Conservation (phyloP, 2,888 invertebrate species). For the Tenthredo notha region DNA sequence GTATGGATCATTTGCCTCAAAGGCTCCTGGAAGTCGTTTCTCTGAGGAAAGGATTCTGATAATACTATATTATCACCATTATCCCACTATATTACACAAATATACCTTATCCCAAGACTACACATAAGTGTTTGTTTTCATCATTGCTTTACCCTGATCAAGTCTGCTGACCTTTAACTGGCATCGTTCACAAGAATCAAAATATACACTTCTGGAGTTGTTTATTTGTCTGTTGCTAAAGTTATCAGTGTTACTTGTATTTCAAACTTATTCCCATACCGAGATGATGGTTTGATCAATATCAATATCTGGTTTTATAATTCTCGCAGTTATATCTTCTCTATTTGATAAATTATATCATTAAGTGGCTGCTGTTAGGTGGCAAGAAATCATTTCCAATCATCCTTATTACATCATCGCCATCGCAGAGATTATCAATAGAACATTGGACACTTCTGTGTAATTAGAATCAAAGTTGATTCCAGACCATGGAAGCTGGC, state of each 20-base stretch:
- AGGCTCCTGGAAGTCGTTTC: too few relatives aligned
- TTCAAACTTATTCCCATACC: not conserved
- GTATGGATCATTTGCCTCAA: too few relatives aligned
- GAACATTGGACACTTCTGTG: not conserved
- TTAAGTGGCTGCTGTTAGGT: not conserved
- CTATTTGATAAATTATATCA: not conserved
- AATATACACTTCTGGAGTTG: not conserved
- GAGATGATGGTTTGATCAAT: not conserved
- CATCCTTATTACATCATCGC: not conserved
- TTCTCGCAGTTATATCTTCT: not conserved
- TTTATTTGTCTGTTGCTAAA: not conserved
- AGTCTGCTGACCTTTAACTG: not conserved
- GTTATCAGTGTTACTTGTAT: not conserved
- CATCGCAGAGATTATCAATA: not conserved
- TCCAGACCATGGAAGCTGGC: not conserved
- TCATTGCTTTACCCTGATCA: too few relatives aligned
- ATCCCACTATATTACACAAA: not conserved
- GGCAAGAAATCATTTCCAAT: not conserved
- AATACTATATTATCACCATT: not conserved
- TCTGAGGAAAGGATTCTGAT: too few relatives aligned
- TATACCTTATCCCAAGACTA: not conserved
- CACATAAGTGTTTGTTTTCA: not conserved
- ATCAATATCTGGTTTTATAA: not conserved
- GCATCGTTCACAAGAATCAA: not conserved
- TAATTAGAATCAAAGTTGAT: not conserved